Evolutionary conservation across 2,888 invertebrate species (phyloP), one percentile per base, ranked within the genome.

Genomic region (Leptodirus hochenwartii): DNA sequence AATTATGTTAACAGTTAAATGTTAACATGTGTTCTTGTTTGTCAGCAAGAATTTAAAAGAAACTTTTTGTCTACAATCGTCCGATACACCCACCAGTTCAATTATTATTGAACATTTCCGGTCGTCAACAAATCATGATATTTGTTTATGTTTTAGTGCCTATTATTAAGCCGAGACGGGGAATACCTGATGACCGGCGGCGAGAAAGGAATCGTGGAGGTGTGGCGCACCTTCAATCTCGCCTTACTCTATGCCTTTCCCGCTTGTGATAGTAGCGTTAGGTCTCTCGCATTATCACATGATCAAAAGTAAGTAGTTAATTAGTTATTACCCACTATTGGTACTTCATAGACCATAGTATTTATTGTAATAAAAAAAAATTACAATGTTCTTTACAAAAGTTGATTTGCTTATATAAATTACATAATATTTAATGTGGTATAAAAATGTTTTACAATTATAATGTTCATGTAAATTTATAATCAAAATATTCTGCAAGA

Each of bases 161-260:
- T 88, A 67, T 67, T 82, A 47, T 61, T 96, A 51, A 95, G 91
- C 41, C 78, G 96, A 33, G 96, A 98, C 62, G 98, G 98, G 40
- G 96, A 98, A 63, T 98, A 96, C 61, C 66, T 98, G 55, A 88
- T 95, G 72, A 82, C 93, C 43, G 96, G 91, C 39, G 95, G 95
- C 10, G 91, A 90, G 53, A 82, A 80, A 50, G 96, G 96, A 39
- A 84, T 93, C 43, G 95, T 96, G 42, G 91, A 95, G 62, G 91
- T 99, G 39, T 93, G 95, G 91, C 71, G 96, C 51, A 88, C 95
- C 32, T 91, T 90, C 62, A 95, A 93, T 49, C 71, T 99, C 44
- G 87, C 91, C 43, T 75, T 93, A 43, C 72, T 99, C 9, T 96
- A 99, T 62, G 90, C 95, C 41, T 98, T 91, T 65, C 96, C 95